These are phyloP conservation scores for Arbacia lixula DNA, from an alignment of 53 echinoderm and acorn worm genomes.

Conservation along the genomic window DNA sequence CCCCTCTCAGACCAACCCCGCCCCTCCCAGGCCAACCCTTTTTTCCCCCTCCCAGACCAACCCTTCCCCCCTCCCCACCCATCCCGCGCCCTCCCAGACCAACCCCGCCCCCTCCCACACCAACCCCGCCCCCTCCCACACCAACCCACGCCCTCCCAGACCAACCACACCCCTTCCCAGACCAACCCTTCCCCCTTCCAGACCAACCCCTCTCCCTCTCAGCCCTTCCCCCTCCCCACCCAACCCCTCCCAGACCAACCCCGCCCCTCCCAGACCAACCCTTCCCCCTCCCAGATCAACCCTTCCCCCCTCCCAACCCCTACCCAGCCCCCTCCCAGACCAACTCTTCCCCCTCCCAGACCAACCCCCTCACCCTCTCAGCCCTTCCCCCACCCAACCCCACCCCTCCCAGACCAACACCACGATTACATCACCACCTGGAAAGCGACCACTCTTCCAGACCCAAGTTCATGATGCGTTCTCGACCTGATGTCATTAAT, in stretches of 20 bases:
- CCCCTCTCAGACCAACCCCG: neutral
- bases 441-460: too few relatives aligned
- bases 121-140: neutral
- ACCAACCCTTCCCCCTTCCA: neutral
- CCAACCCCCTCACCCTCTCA: neutral
- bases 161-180: neutral
- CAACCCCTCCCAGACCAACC: neutral
- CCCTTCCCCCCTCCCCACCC: neutral
- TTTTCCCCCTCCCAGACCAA: neutral
- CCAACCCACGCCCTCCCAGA: neutral
- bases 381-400: neutral
- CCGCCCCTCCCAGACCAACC: neutral
- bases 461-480: conserved; percentile 32
- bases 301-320: neutral
- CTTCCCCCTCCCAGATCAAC: neutral
- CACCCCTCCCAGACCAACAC: neutral
- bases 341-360: neutral
- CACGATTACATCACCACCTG: too few relatives aligned
- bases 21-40: neutral
- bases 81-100: neutral
- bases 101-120: neutral
- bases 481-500: conserved; percentile 50
- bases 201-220: neutral
- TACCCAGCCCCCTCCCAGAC: neutral
- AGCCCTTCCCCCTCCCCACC: neutral